Evolutionary conservation across 2,113 vertebrate species (phyloP), one percentile per base, ranked within the genome.

Genomic region (Coryphaenoides rupestris): DNA sequence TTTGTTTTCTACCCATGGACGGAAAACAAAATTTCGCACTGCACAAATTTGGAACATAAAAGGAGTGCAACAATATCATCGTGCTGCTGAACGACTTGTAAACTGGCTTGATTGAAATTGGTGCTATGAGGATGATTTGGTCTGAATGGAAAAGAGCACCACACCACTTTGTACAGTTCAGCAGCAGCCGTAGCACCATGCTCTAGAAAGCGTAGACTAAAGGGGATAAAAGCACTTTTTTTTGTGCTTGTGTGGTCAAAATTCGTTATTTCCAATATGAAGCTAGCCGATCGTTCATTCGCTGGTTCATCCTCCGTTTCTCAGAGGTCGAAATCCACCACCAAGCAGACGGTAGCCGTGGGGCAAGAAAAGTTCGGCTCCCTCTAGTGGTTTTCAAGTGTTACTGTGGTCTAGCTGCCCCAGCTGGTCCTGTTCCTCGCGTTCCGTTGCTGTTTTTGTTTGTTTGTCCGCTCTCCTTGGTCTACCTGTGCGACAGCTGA

Each of bases 401-500:
- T 60, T 75, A 54, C 49, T 33, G 58, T 47, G 66, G 60, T 69
- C 60, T 47, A 33, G 40, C 49, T 26, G 57, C 54, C 23, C 53
- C 1, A 5, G 21, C 21, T 26, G 22, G 17, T 22, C 65, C 67
- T 40, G 33, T 40, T 40, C 33, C 33, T 40, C 9, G 33, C 7
- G 9, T 40, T 40, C 33, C 14, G 26, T 13, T 56, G 64, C 66
- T 54, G 64, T 19, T 28, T 26, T 68, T 58, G 58, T 65, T 55
- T 22, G 21, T 71, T 67, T 46, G 1, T 26, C 21, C 19, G 55
- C 49, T 55, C 3, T 47, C 46, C 45, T 26, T 23, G 1, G 58
- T 88, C 90, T 94, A 96, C 76, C 93, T 90, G 19, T 72, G 80
- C 5, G 92, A 84, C 6, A 99, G 83, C 82, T 87, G 90, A 85